phyloP scores from a whole-genome alignment of 1,140 invertebrate species.

The Drosophila lacertosa region DNA sequence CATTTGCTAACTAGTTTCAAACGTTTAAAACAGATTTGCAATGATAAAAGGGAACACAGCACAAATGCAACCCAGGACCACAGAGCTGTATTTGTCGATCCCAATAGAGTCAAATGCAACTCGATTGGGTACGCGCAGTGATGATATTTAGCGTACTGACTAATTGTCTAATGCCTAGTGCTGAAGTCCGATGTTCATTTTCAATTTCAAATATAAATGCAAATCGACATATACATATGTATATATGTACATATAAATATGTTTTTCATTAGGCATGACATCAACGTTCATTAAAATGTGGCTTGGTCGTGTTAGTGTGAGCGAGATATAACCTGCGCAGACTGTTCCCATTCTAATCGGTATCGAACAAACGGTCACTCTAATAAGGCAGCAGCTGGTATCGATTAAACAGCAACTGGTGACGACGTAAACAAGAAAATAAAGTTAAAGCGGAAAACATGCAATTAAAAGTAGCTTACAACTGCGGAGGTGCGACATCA shows the following conservation, averaged over 20 bases:
- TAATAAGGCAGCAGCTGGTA: constrained; percentile 1
- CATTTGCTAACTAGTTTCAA: constrained; percentile 16
- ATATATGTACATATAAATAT: constrained; percentile 1
- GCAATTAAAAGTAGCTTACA: not conserved
- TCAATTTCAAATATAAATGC: not conserved
- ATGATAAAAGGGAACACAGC: not conserved
- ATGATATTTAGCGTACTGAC: not conserved
- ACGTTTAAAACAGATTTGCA: constrained; percentile 42
- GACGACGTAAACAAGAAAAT: not conserved
- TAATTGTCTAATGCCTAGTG: no score
- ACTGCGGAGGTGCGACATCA: not conserved
- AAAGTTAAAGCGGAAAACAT: no score
- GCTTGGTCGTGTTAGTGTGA: constrained; percentile 25
- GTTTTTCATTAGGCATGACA: constrained; percentile 21
- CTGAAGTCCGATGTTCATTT: not conserved
- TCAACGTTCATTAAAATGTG: constrained; percentile 14
- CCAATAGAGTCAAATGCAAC: constrained; percentile 39
- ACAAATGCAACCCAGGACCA: constrained; percentile 42
- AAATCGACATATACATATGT: not conserved
- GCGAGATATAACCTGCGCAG: constrained; percentile 8
- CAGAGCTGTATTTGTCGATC: constrained; percentile 39
- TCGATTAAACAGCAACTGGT: not conserved
- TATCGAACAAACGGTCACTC: constrained; percentile 8
- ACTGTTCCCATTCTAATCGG: constrained; percentile 14
- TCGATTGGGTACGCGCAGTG: not conserved